Conservation (phyloP, 2,113 vertebrate genomes). For the Dinomys branickii region DNA sequence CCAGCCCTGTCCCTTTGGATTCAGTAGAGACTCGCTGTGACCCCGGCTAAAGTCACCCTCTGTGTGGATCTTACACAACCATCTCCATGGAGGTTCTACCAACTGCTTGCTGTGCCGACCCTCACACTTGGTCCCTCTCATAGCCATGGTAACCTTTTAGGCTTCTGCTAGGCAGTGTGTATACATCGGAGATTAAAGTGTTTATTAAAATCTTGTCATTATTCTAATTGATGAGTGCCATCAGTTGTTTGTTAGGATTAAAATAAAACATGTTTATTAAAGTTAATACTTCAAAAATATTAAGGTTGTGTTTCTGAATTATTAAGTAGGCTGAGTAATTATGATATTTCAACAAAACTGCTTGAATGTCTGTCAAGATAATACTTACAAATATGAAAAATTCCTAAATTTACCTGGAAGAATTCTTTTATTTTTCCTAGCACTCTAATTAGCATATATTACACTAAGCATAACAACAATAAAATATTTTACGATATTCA, state of each 20-base stretch:
- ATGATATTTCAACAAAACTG: background rate
- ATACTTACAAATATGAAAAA: background rate
- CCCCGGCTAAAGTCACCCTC: background rate
- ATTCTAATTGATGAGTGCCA: background rate
- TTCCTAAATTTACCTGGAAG: background rate
- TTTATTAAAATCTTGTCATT: slow-evolving; percentile 2
- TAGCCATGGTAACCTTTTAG: background rate
- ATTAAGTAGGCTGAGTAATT: background rate
- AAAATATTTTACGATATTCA: background rate
- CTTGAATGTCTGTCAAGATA: background rate
- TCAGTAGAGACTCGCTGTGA: background rate
- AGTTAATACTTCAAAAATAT: background rate
- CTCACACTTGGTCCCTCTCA: background rate
- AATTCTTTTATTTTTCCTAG: background rate
- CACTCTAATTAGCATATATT: background rate
- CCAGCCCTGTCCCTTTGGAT: background rate
- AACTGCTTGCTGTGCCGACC: background rate
- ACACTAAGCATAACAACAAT: background rate
- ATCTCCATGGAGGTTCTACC: background rate
- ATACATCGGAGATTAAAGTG: background rate
- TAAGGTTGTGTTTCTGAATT: background rate
- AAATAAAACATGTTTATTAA: background rate
- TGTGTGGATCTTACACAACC: background rate
- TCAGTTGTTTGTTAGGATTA: background rate
- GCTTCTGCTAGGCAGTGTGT: background rate